Evolutionary conservation across 2,797 vertebrate genomes (phyloP).

Genomic region (Propithecus perrieri): DNA sequence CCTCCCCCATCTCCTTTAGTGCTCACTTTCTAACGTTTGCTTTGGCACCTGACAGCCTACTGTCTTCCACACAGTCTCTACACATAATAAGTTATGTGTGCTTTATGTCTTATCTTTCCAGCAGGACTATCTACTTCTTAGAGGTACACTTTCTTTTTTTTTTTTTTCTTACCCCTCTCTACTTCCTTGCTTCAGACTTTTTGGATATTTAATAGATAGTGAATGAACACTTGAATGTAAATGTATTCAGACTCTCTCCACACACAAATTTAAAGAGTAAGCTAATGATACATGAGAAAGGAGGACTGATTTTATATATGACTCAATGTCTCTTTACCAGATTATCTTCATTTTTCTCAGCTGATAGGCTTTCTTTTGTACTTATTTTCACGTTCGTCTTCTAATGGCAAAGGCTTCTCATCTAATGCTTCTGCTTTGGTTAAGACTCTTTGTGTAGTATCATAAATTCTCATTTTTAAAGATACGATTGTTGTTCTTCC

Average conservation of each 20-base stretch:
- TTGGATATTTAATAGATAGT: neutral
- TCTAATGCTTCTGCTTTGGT: neutral
- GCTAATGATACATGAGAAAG: neutral
- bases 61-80: neutral
- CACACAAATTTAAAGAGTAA: neutral
- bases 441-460: neutral
- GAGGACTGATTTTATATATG: neutral
- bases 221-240: neutral
- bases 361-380: neutral
- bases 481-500: neutral
- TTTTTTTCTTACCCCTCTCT: neutral
- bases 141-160: neutral
- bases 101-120: neutral
- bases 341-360: neutral
- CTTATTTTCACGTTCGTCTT: constrained; percentile 2
- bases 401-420: neutral
- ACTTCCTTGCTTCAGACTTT: neutral
- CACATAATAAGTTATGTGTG: neutral
- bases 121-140: neutral
- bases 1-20: neutral
- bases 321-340: neutral
- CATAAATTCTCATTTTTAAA: neutral
- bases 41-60: neutral
- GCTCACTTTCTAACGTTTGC: neutral
- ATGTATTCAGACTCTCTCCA: neutral